Base-by-base conservation (phyloP, 2,888 invertebrate species). In the Drosophila percnosoma region DNA sequence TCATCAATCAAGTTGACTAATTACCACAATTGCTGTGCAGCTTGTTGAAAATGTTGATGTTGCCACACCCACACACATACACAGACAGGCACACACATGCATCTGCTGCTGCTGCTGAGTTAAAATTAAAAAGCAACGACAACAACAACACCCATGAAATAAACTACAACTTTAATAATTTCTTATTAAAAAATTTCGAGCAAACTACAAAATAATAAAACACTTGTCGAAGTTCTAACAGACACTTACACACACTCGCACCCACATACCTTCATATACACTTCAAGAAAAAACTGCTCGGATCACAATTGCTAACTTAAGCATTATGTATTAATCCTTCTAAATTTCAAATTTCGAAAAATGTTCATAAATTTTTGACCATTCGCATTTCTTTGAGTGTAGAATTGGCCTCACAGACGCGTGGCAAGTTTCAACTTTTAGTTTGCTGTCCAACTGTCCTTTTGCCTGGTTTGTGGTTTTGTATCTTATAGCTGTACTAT, bases 1-100 rank as follows among this genome's bases (percentile, higher is more conserved):
- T 81, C 85, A 87, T 87, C 87, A 87, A 89, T 87, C 87, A 87
- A 80, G 69, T 78, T 87, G 87, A 87, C 87, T 89, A 87, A 87
- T 87, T 89, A 89, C 85, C 69, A 60, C 77, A 76, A 68, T 78
- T 75, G 67, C 51, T 75, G 55, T 53, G 36, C 69, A 52, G 69
- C 49, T 62, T 52, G 61, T 61, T 68, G 31, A 61, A 42, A 40
- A 13, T 29, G 11, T n/a, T 48, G 18, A 15, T 48, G 18, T n/a
- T 48, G 27, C 55, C 55, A 71, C 70, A 34, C 52, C 42, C 70
- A 18, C 34, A 29, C 36, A 7, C 40, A 52, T 21, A 36, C 4
- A 38, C 29, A 45, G 38, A 4, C 18, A 10, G 18, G 18, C 38
- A n/a, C 10, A 51, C 8, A 52, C n/a, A 27, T 15, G 31, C 10